Percentiles rank a stretch among this genome's conserved stretches.
phyloP scores from a whole-genome alignment of 2,113 vertebrate species.

The Limnothrissa miodon region DNA sequence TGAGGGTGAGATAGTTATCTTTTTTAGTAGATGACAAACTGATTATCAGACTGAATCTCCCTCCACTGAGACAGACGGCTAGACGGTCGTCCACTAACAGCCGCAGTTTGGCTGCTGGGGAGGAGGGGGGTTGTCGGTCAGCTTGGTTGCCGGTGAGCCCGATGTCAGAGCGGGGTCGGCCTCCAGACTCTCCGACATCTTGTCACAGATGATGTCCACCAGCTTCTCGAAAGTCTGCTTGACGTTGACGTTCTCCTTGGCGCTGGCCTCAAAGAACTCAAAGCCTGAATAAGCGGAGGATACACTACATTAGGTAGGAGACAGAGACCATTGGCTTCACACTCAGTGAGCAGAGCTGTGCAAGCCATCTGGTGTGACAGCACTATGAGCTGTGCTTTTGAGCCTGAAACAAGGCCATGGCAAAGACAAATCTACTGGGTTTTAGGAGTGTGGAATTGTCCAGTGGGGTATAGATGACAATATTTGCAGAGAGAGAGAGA shows the following conservation, averaged over 20 bases:
- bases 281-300: slow-evolving; percentile 75
- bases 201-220: slow-evolving; percentile 96
- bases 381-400: neutral
- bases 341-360: neutral
- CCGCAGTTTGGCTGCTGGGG: slow-evolving; percentile 85
- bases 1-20: neutral
- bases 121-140: slow-evolving; percentile 87
- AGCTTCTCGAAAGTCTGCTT: slow-evolving; percentile 96
- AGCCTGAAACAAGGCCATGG: neutral
- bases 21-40: slow-evolving; percentile 12
- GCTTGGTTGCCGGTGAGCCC: slow-evolving; percentile 82
- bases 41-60: neutral
- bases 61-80: neutral
- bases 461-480: neutral
- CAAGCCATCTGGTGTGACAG: slow-evolving; percentile 8
- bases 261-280: slow-evolving; percentile 97
- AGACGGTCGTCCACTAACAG: slow-evolving; percentile 76
- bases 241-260: slow-evolving; percentile 96
- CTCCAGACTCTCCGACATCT: slow-evolving; percentile 96
- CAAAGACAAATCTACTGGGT: no score
- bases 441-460: no score
- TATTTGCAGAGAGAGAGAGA: neutral
- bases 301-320: neutral
- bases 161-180: slow-evolving; percentile 79
- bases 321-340: neutral